Evolutionary conservation across 2,113 vertebrate genomes (phyloP).

Genomic region (Lophochroa leadbeateri): DNA sequence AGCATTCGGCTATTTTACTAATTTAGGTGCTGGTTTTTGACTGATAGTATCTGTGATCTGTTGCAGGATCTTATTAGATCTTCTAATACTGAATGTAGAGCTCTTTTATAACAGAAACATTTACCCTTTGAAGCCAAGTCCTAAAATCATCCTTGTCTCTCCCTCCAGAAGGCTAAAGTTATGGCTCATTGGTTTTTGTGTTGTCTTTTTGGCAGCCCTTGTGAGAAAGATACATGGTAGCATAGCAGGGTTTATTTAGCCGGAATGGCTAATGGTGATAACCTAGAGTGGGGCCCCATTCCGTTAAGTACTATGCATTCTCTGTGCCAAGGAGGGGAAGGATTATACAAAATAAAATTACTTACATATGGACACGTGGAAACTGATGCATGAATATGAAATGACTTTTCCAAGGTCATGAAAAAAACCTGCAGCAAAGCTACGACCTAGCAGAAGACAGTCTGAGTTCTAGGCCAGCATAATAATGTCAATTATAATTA

Average conservation of each 20-base stretch:
- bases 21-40: neutral
- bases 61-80: neutral
- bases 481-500: slow-evolving; percentile 45
- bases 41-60: neutral
- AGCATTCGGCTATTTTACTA: slow-evolving; percentile 5
- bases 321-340: neutral
- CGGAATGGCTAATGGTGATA: neutral
- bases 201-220: slow-evolving; percentile 20
- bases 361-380: neutral
- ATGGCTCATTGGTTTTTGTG: slow-evolving; percentile 31
- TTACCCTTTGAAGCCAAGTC: neutral
- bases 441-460: slow-evolving; percentile 38
- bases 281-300: neutral
- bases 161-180: slow-evolving; percentile 4
- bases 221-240: neutral
- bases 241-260: slow-evolving; percentile 24
- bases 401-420: slow-evolving; percentile 44
- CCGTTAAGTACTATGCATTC: neutral
- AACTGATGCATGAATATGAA: neutral
- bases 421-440: neutral
- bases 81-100: neutral
- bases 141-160: neutral
- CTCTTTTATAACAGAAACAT: neutral
- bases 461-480: slow-evolving; percentile 20
- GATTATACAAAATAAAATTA: slow-evolving; percentile 2